Evolutionary conservation across 1,140 invertebrate species (phyloP).

Genomic region (Drosophila serrata): DNA sequence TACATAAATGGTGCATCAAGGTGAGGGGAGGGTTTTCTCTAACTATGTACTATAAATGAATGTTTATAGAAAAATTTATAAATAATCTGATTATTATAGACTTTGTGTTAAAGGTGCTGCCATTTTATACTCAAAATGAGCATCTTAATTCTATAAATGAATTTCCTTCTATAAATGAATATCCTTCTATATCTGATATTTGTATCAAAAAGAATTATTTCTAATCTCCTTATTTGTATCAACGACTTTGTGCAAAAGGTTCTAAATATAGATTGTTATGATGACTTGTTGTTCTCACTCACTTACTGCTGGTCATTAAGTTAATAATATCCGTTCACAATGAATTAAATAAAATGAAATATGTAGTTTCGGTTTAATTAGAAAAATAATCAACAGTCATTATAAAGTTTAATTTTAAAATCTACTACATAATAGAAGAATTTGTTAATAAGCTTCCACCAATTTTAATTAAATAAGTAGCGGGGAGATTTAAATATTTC

Average conservation of each 20-base stretch:
- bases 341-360: not conserved
- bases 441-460: not conserved
- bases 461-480: not conserved
- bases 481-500: too few species aligned
- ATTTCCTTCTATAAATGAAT: not conserved
- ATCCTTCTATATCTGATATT: too few species aligned
- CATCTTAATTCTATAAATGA: not conserved
- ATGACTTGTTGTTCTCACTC: not conserved
- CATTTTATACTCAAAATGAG: too few species aligned
- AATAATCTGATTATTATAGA: too few species aligned
- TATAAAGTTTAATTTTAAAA: not conserved
- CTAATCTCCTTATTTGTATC: not conserved
- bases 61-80: too few species aligned
- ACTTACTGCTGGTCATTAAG: not conserved
- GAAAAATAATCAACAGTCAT: not conserved
- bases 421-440: not conserved
- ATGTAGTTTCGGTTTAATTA: not conserved
- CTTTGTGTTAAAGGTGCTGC: too few species aligned
- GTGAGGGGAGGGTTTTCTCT: not conserved
- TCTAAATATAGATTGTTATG: slow-evolving; percentile 14
- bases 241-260: not conserved
- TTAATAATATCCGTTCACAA: slow-evolving; percentile 3
- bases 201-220: not conserved
- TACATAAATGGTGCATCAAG: not conserved
- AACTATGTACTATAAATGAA: not conserved